These are phyloP conservation scores for Epinotia demarniana DNA, from an alignment of 2,888 invertebrate species.

Conservation along the genomic window DNA sequence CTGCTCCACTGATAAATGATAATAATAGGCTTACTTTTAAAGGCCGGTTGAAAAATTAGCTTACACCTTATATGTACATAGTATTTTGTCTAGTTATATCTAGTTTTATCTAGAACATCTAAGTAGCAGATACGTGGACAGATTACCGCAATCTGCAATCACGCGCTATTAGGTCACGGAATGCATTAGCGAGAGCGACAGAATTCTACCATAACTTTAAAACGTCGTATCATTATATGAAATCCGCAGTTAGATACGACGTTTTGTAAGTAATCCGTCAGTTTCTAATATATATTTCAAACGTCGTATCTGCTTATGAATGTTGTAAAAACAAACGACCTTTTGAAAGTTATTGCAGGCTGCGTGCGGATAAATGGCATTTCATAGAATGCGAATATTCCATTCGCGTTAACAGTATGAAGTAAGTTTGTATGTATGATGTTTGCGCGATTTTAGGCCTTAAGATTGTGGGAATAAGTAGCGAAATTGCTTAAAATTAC, in stretches of 20 bases:
- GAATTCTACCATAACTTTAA: neutral
- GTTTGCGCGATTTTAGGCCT: neutral
- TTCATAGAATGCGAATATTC: conserved; percentile 3
- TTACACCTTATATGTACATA: neutral
- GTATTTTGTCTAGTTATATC: neutral
- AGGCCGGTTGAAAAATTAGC: too few species aligned
- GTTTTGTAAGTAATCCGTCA: neutral
- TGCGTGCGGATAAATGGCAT: conserved; percentile 16
- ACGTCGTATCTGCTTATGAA: neutral
- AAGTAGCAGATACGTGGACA: conserved; percentile 4
- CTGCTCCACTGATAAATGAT: too few species aligned
- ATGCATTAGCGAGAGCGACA: conserved; percentile 9
- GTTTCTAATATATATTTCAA: neutral
- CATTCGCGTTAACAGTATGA: neutral
- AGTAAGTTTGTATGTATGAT: neutral
- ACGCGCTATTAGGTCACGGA: conserved; percentile 8
- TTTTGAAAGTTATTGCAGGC: neutral
- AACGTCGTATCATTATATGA: neutral
- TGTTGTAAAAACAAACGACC: neutral
- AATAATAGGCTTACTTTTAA: too few species aligned
- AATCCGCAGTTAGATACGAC: neutral
- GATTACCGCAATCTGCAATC: conserved; percentile 17
- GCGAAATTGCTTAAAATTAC: neutral
- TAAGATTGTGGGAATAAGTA: neutral
- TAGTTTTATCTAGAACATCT: conserved; percentile 5